These are phyloP conservation scores for Drosophila anceps DNA, from an alignment of 2,888 invertebrate species.

Conservation along the genomic window DNA sequence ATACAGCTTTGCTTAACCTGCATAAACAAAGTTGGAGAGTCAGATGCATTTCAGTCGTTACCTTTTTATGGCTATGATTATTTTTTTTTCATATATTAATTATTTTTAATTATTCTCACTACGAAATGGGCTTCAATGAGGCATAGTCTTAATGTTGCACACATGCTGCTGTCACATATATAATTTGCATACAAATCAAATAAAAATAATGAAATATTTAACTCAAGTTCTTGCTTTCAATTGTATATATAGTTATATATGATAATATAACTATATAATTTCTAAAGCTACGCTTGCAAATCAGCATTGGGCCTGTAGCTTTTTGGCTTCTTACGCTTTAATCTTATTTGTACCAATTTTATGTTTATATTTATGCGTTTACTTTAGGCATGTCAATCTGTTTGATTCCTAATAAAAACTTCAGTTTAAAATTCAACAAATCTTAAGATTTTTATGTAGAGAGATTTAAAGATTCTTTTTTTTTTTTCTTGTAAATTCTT, in stretches of 20 bases:
- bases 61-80: neutral
- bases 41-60: neutral
- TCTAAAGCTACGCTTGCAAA: neutral
- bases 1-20: no score
- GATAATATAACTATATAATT: neutral
- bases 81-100: neutral
- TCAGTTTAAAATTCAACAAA: neutral
- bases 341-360: neutral
- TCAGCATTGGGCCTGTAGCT: no score
- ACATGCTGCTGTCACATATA: neutral
- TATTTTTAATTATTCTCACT: neutral
- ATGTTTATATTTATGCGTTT: neutral
- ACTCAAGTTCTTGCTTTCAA: neutral
- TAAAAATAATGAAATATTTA: neutral
- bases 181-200: constrained; percentile 5
- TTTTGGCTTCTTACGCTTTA: neutral
- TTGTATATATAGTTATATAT: neutral
- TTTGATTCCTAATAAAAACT: neutral
- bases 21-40: no score
- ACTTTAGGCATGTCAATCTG: neutral
- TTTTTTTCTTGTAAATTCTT: neutral
- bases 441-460: neutral
- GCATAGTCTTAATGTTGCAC: neutral
- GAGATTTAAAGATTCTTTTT: neutral
- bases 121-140: neutral